Conservation (phyloP, 2,888 invertebrate species). For the Sceliomorpha sp. region DNA sequence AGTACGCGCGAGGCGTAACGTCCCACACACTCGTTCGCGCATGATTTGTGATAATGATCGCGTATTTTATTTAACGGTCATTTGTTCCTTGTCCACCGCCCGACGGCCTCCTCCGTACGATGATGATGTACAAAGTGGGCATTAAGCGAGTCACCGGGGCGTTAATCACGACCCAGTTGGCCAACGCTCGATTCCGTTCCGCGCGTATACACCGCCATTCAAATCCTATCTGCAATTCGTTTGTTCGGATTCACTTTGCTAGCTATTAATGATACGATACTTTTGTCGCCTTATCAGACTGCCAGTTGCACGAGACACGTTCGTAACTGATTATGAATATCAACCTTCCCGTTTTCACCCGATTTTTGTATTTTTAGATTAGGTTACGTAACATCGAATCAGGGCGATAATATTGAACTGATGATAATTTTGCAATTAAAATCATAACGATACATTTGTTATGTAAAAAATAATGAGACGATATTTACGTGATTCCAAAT, state of each 20-base stretch:
- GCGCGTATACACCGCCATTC: constrained; percentile 25
- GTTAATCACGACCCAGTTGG: constrained; percentile 65
- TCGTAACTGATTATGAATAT: too few relatives aligned
- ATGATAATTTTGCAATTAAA: too few relatives aligned
- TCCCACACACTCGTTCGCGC: constrained; percentile 50
- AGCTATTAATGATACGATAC: constrained; percentile 23
- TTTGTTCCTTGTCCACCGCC: constrained; percentile 60
- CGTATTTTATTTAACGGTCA: constrained; percentile 64
- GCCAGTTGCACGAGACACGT: constrained; percentile 17
- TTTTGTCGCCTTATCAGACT: constrained; percentile 33
- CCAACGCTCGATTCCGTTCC: constrained; percentile 40
- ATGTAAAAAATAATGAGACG: too few relatives aligned
- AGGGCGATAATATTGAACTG: too few relatives aligned
- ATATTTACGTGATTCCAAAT: too few relatives aligned
- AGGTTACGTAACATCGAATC: too few relatives aligned
- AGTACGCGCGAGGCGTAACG: constrained; percentile 18
- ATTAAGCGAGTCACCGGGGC: constrained; percentile 63
- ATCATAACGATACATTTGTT: too few relatives aligned
- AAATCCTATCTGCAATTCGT: constrained; percentile 29
- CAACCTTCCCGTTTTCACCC: too few relatives aligned
- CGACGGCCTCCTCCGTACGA: constrained; percentile 57
- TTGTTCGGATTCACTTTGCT: constrained; percentile 26
- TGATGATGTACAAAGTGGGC: constrained; percentile 68
- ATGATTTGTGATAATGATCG: constrained; percentile 65
- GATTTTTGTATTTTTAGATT: too few relatives aligned